Evolutionary conservation across 2,888 invertebrate species (phyloP).

Genomic region (Amiota mariae): DNA sequence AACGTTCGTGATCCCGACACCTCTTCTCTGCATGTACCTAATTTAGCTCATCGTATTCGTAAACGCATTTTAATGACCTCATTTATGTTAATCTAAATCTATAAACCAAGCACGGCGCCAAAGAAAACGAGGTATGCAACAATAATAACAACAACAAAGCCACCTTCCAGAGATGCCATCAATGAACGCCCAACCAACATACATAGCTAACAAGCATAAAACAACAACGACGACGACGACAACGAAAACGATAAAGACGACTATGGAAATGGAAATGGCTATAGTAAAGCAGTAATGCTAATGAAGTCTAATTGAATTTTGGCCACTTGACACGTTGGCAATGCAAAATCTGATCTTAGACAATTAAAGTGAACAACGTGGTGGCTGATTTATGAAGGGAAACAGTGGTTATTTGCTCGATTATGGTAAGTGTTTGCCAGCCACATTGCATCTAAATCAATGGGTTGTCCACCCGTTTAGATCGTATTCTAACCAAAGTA

Average conservation of each 20-base stretch:
- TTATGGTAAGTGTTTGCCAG: too few relatives aligned
- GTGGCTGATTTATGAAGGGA: background rate
- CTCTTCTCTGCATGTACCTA: background rate
- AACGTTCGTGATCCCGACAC: slow-evolving; percentile 3
- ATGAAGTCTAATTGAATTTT: slow-evolving; percentile 67
- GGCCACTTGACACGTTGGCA: slow-evolving; percentile 64
- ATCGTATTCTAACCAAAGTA: too few relatives aligned
- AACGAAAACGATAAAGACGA: slow-evolving; percentile 23
- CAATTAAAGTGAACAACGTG: slow-evolving; percentile 21
- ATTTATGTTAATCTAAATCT: slow-evolving; percentile 67
- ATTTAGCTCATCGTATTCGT: slow-evolving; percentile 42
- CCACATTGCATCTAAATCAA: too few relatives aligned
- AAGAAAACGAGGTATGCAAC: slow-evolving; percentile 25
- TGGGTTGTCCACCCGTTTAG: too few relatives aligned
- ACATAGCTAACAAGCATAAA: background rate
- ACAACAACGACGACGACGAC: background rate
- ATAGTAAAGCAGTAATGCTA: slow-evolving; percentile 58
- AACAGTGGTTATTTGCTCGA: too few relatives aligned
- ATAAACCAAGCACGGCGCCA: slow-evolving; percentile 39
- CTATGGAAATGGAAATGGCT: slow-evolving; percentile 31
- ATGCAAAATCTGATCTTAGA: slow-evolving; percentile 25
- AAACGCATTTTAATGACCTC: slow-evolving; percentile 68
- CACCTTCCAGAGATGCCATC: slow-evolving; percentile 13
- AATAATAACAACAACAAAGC: background rate
- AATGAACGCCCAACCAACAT: slow-evolving; percentile 31